phyloP scores from a whole-genome alignment of 2,888 invertebrate genomes.

The Cephalotes varians region DNA sequence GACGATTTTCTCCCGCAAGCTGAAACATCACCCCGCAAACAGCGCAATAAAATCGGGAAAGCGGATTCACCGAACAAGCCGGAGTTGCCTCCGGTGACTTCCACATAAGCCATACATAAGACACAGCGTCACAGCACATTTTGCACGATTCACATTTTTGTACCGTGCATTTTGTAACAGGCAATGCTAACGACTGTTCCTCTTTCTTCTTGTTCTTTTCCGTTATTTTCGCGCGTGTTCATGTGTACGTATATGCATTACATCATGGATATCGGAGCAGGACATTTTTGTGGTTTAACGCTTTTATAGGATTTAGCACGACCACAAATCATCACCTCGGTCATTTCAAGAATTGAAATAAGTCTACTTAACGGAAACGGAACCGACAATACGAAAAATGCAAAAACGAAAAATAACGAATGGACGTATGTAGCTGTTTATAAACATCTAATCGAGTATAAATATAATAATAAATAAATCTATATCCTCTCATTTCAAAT shows the following conservation, averaged over 20 bases:
- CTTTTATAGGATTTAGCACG: not conserved
- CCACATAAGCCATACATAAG: slow-evolving; percentile 18
- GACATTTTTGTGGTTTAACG: not conserved
- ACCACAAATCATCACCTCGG: not conserved
- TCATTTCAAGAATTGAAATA: not conserved
- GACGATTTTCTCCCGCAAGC: not conserved
- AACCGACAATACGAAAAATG: not conserved
- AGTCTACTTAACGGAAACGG: not conserved
- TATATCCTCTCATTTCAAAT: not conserved
- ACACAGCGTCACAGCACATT: slow-evolving; percentile 41
- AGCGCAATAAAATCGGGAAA: slow-evolving; percentile 37
- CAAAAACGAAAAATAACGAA: not conserved
- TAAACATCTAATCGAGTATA: not conserved
- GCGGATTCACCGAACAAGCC: slow-evolving; percentile 17
- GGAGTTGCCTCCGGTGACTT: slow-evolving; percentile 4
- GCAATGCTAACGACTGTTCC: slow-evolving; percentile 36
- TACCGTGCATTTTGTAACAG: slow-evolving; percentile 50
- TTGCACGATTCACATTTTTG: slow-evolving; percentile 39
- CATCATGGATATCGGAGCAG: not conserved
- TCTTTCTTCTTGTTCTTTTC: not conserved
- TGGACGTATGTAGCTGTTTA: not conserved
- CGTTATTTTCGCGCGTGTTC: not conserved
- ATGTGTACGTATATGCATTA: not conserved
- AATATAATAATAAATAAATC: not conserved
- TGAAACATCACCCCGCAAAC: not conserved